Evolutionary conservation across 2,888 invertebrate genomes (phyloP), one percentile per base, ranked within the genome.

Genomic region (Drosophila gaucha): DNA sequence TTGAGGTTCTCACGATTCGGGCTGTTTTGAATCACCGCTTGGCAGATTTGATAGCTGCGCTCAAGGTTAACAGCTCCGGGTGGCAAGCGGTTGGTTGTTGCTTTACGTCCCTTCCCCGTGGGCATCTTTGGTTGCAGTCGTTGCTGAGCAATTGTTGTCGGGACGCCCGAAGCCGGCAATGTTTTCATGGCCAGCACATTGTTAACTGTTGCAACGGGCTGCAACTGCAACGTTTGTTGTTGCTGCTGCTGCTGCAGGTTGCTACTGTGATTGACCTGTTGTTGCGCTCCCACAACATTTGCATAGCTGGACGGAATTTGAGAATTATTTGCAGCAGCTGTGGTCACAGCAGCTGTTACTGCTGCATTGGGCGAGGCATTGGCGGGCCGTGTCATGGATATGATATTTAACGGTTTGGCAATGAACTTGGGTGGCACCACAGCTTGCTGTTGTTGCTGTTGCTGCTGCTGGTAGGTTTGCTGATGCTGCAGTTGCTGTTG

Each of bases 41-140:
- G 96, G 88, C 97, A 97, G 84, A 98, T 98, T 92, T 98, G 98
- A 92, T 98, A 97, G 90, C 98, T 98, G 58, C 98, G 94, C 90
- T 98, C 98, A 55, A 98, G 92, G 92, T 98, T 98, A 31, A 98
- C 97, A 4, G 96, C 96, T 1, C 97, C 97, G 0, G 97, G 97
- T 0, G 97, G 97, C 66, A 96, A 95, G 90, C 96, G 96, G 86
- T 95, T 95, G 31, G 76, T 87, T 6, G 94, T 93, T 78, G 90
- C 89, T 65, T 90, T 90, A 18, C 91, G 90, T 5, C 92, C 92
- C 56, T 91, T 91, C 47, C 91, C 91, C 26, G 90, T 82, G 0
- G 90, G 90, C 67, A 91, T 89, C 65, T 90, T 90, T 22, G 83
- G 73, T 44, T 90, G 90, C 56, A 88, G 43, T 54, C 91, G 82